Percentiles rank a stretch among this genome's conserved stretches.
These are phyloP conservation scores for Chionis minor DNA, from an alignment of 2,113 vertebrate genomes.

Conservation along the genomic window DNA sequence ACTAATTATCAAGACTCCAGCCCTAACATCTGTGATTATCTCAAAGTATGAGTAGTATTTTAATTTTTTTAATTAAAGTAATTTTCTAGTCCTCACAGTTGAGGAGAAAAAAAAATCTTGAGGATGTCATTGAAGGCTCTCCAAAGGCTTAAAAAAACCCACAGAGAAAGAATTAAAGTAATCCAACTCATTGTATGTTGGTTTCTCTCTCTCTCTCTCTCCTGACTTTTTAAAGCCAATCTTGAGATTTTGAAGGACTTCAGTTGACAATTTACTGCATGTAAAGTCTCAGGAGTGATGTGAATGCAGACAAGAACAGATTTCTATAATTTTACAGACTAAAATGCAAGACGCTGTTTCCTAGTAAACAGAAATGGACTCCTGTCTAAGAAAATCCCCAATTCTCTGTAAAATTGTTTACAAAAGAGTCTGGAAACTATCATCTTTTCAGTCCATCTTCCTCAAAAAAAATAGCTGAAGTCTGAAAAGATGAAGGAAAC, in stretches of 20 bases:
- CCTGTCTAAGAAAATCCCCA: slow-evolving; percentile 31
- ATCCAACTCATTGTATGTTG: neutral
- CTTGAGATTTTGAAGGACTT: slow-evolving; percentile 11
- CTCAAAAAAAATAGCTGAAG: slow-evolving; percentile 43
- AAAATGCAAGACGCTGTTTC: neutral
- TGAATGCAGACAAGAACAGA: neutral
- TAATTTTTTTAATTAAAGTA: neutral
- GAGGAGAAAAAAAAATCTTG: neutral
- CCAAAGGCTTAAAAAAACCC: neutral
- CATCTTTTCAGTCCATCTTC: neutral
- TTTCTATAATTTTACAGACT: neutral
- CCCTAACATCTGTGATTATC: neutral
- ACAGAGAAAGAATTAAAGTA: neutral
- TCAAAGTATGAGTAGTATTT: neutral
- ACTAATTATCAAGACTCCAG: neutral
- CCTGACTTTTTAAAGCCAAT: neutral
- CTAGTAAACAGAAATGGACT: neutral
- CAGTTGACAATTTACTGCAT: neutral
- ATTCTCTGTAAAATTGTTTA: neutral
- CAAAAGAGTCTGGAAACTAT: slow-evolving; percentile 1
- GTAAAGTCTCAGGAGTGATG: neutral
- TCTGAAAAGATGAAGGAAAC: slow-evolving; percentile 17
- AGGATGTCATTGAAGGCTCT: neutral
- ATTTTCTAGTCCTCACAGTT: neutral
- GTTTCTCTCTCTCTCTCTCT: neutral